Evolutionary conservation across 2,797 vertebrate genomes (phyloP), one percentile per base, ranked within the genome.

Genomic region (Phalanger gymnotis): DNA sequence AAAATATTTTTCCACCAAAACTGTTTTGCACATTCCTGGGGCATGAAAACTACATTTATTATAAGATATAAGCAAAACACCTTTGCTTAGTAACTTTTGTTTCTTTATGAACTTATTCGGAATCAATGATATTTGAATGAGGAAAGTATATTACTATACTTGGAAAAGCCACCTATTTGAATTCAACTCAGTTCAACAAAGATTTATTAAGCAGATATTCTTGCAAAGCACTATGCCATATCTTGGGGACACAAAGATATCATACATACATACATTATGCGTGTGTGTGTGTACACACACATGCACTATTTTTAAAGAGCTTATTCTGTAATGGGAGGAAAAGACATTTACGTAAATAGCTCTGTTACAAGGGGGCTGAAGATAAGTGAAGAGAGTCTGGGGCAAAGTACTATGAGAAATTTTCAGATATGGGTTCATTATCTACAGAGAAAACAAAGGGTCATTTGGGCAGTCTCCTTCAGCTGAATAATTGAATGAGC

Each of bases 1-100:
- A 66, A 97, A 96, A 96, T 96, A 96, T 96, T 96, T 97, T 89
- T 92, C 52, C 1, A 14, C 58, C 55, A 31, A 54, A 92, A 91
- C 53, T 58, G 16, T 57, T 16, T 55, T 31, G 7, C 13, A 53
- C 51, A 54, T 93, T 30, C 73, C 73, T 4, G 25, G 40, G 25
- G 93, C 93, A 94, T 81, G 28, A 56, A 97, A 96, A 94, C 94
- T 92, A 54, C 94, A 61, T 47, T 91, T 73, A 55, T 73, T 93
- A 93, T 0, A 93, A 58, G 57, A 93, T 96, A 55, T 55, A 95
- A 13, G 95, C 31, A 58, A 94, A 94, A 97, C 58, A 19, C 4
- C 91, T 81, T 93, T 93, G 91, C 14, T 93, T 89, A 81, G 61
- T 95, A 47, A 94, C 90, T 3, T 92, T 92, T 93, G 31, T 94